A percentile compares a stretch with the other conserved stretches of the same genome.
Conservation (phyloP, 2,113 vertebrate genomes). For the Eira barbara region DNA sequence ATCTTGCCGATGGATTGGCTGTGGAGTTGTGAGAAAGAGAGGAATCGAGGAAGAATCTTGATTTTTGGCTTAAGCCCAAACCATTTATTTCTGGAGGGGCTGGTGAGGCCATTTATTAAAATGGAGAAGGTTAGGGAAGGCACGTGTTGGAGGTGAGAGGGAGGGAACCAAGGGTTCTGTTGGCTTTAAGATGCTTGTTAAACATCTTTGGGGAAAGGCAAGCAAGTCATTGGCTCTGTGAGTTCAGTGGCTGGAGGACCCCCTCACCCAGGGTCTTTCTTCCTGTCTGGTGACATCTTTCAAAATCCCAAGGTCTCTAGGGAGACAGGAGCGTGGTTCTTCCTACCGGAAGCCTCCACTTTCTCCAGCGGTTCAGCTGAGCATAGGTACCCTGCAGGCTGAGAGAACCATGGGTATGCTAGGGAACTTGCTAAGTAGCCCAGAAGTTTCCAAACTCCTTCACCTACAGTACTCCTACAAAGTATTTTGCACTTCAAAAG, state of each 20-base stretch:
- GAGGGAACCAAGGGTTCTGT: neutral
- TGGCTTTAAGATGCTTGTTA: neutral
- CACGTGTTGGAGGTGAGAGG: neutral
- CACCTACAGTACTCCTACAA: neutral
- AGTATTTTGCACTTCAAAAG: neutral
- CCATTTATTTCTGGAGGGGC: neutral
- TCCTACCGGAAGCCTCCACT: neutral
- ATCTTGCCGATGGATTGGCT: neutral
- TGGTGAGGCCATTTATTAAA: neutral
- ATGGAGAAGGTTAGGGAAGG: neutral
- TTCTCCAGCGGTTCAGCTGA: neutral
- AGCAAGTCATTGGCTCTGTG: neutral
- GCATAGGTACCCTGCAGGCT: neutral
- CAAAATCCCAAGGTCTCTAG: neutral
- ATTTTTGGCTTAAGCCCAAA: neutral
- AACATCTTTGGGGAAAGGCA: neutral
- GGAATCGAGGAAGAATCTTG: neutral
- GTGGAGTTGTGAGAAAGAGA: neutral
- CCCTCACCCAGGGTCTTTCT: neutral
- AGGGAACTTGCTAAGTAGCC: conserved; percentile 17
- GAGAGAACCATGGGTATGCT: neutral
- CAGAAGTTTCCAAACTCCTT: neutral
- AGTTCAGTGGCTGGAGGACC: neutral
- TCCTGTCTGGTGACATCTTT: neutral
- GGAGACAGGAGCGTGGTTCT: neutral